Percentiles rank a stretch among this genome's conserved stretches.
phyloP scores from a whole-genome alignment of 1,140 invertebrate genomes.

The Scaptomyza graminum region DNA sequence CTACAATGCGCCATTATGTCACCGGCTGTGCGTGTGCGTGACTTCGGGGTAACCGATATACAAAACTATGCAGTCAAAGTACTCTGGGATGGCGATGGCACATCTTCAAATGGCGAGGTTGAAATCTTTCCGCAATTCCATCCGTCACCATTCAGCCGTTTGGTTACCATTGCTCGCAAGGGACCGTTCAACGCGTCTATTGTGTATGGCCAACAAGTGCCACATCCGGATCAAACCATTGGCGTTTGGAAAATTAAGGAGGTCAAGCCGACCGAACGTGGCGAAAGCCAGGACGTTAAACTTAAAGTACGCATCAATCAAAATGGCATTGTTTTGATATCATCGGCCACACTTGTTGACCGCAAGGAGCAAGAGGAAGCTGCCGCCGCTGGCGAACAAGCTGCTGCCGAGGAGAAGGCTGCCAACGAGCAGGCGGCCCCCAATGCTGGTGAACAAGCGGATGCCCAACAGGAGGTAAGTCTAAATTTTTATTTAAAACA shows the following conservation, averaged over 20 bases:
- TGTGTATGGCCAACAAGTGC: conserved; percentile 89
- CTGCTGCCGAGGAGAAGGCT: conserved; percentile 73
- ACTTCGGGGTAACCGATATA: conserved; percentile 96
- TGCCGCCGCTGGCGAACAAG: conserved; percentile 79
- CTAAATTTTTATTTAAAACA: neutral
- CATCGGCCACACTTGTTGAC: conserved; percentile 93
- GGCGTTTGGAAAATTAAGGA: conserved; percentile 94
- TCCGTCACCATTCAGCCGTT: conserved; percentile 95
- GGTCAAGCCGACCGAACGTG: conserved; percentile 92
- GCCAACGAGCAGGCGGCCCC: conserved; percentile 70
- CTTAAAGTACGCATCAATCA: conserved; percentile 97
- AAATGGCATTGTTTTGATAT: conserved; percentile 95
- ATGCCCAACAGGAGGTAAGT: conserved; percentile 85
- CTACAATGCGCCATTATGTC: conserved; percentile 98
- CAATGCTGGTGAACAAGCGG: conserved; percentile 84
- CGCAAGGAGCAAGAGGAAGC: conserved; percentile 88
- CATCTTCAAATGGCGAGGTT: conserved; percentile 86
- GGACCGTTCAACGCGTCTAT: conserved; percentile 94
- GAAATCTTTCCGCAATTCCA: conserved; percentile 95
- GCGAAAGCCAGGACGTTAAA: conserved; percentile 96
- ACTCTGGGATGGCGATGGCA: conserved; percentile 90
- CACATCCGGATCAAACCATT: conserved; percentile 91
- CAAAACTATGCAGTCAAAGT: conserved; percentile 96
- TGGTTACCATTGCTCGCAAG: conserved; percentile 95
- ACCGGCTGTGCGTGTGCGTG: conserved; percentile 97